Conservation (phyloP, 2,888 invertebrate genomes). For the Silvanus unidentatus region DNA sequence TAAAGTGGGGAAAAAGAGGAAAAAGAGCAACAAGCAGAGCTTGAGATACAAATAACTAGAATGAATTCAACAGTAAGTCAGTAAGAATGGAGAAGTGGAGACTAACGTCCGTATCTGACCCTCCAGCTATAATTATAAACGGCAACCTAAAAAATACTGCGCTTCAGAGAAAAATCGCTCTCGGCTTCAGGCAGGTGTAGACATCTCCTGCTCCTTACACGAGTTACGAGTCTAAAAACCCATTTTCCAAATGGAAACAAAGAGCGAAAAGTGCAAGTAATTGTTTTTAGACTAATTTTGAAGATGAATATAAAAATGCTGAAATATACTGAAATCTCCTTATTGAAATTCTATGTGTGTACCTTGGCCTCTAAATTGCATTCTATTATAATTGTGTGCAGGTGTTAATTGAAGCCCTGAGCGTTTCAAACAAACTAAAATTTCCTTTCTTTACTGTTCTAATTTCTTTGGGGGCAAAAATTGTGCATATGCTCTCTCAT, state of each 20-base stretch:
- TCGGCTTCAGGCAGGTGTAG: not conserved
- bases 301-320: too few relatives aligned
- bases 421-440: not conserved
- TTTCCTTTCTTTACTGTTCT: not conserved
- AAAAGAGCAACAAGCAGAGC: not conserved
- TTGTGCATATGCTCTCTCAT: too few relatives aligned
- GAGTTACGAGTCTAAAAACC: too few relatives aligned
- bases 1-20: not conserved
- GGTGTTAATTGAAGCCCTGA: conserved; percentile 4
- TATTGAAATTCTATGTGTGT: too few relatives aligned
- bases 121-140: conserved; percentile 10
- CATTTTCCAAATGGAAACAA: too few relatives aligned
- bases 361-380: too few relatives aligned
- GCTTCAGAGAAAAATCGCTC: too few relatives aligned
- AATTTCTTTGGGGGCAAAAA: not conserved
- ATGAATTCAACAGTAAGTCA: conserved; percentile 1
- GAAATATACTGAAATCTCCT: too few relatives aligned
- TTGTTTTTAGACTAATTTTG: too few relatives aligned
- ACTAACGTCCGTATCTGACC: conserved; percentile 11
- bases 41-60: not conserved
- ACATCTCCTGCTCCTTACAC: conserved; percentile 1
- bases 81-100: not conserved
- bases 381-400: too few relatives aligned
- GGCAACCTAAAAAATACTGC: conserved; percentile 2
- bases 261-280: too few relatives aligned